Conservation (phyloP, 2,113 vertebrate species). For the Sander lucioperca region DNA sequence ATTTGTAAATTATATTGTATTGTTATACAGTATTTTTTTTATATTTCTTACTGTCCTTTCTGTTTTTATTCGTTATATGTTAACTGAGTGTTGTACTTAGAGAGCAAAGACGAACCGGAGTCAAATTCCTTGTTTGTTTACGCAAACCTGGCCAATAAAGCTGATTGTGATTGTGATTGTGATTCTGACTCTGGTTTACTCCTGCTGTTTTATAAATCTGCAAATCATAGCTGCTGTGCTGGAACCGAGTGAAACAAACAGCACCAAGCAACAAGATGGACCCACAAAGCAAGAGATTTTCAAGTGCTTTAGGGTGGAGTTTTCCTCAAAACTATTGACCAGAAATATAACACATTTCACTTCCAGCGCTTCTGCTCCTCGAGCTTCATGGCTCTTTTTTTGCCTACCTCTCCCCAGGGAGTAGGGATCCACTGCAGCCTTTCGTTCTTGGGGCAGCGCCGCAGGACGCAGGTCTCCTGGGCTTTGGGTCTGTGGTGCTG, state of each 20-base stretch:
- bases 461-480: conserved; percentile 91
- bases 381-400: background rate
- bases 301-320: background rate
- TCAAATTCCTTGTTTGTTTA: no score
- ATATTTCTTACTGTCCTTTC: no score
- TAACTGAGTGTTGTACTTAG: no score
- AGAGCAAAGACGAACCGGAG: no score
- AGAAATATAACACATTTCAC: conserved; percentile 1
- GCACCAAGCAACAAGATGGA: background rate
- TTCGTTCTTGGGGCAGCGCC: conserved; percentile 93
- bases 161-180: no score
- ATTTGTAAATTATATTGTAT: no score
- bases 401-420: conserved; percentile 93
- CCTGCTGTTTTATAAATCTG: background rate
- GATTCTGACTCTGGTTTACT: no score
- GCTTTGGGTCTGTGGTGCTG: conserved; percentile 84
- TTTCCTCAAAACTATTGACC: background rate
- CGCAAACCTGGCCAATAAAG: no score
- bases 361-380: background rate
- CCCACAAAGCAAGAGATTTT: background rate
- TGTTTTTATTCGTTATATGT: no score
- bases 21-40: no score
- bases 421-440: conserved; percentile 91
- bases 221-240: background rate
- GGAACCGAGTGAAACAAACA: background rate